phyloP scores from a whole-genome alignment of 2,797 vertebrate species.

The Muscicapa striata region DNA sequence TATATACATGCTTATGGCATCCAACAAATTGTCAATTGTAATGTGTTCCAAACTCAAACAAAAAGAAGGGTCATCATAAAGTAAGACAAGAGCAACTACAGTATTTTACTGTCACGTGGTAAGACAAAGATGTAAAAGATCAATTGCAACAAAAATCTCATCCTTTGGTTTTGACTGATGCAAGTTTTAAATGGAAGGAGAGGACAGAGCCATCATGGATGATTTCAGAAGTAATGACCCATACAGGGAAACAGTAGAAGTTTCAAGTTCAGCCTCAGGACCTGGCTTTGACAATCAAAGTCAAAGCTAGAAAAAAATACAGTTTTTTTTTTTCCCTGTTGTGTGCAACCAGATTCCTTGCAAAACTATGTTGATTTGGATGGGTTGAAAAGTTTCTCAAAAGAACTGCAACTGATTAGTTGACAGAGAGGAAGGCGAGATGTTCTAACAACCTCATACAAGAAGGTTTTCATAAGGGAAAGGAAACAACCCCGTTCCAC shows the following conservation, averaged over 20 bases:
- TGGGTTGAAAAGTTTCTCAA: background rate
- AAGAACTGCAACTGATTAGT: background rate
- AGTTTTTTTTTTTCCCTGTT: background rate
- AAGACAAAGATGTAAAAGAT: background rate
- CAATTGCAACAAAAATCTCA: background rate
- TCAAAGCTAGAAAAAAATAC: background rate
- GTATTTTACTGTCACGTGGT: background rate
- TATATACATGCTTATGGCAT: background rate
- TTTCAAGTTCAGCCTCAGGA: background rate
- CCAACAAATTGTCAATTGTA: background rate
- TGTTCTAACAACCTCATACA: background rate
- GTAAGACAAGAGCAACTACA: background rate
- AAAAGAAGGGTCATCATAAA: background rate
- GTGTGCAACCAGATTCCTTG: background rate
- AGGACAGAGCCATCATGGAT: background rate
- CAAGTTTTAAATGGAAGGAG: background rate
- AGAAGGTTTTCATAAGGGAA: background rate
- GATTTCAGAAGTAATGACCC: background rate
- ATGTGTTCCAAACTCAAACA: background rate
- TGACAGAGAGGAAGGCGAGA: background rate
- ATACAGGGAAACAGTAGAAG: background rate
- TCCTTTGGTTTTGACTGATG: background rate
- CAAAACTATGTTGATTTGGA: background rate
- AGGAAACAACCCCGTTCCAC: background rate
- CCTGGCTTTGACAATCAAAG: background rate